phyloP scores from a whole-genome alignment of 2,888 invertebrate species.

The Schizotus pectinicornis region DNA sequence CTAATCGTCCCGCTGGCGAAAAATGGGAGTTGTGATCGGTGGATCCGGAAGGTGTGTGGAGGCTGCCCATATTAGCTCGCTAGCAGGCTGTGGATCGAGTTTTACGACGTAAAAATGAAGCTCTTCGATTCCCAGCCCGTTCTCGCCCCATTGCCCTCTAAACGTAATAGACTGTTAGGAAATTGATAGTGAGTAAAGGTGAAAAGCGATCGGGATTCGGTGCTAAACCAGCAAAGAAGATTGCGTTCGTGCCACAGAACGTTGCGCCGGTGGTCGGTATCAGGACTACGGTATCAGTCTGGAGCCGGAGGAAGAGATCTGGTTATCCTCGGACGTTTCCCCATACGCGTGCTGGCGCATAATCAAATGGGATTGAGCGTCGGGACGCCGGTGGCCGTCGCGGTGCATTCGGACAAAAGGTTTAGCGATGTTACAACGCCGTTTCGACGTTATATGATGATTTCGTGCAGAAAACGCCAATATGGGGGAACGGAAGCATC shows the following conservation, averaged over 20 bases:
- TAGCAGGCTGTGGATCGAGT: conserved; percentile 18
- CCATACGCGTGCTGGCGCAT: conserved; percentile 51
- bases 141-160: conserved; percentile 46
- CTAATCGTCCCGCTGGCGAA: too few relatives aligned
- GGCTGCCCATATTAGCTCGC: too few relatives aligned
- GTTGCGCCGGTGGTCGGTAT: conserved; percentile 24
- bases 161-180: conserved; percentile 53
- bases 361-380: conserved; percentile 49
- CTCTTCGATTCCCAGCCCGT: conserved; percentile 50
- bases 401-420: conserved; percentile 33
- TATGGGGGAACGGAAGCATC: too few relatives aligned
- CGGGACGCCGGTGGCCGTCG: conserved; percentile 10
- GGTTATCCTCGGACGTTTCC: conserved; percentile 25
- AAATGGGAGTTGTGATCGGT: too few relatives aligned
- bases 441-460: background rate
- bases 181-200: conserved; percentile 55
- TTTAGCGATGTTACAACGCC: conserved; percentile 18
- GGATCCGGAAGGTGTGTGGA: too few relatives aligned
- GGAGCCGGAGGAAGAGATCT: conserved; percentile 1
- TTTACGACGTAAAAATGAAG: conserved; percentile 51
- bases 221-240: conserved; percentile 50
- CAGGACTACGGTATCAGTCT: conserved; percentile 27
- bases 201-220: conserved; percentile 52
- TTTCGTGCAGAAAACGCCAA: too few relatives aligned
- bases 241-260: conserved; percentile 49